Evolutionary conservation across 2,797 vertebrate genomes (phyloP).

Genomic region (Myotis daubentonii): DNA sequence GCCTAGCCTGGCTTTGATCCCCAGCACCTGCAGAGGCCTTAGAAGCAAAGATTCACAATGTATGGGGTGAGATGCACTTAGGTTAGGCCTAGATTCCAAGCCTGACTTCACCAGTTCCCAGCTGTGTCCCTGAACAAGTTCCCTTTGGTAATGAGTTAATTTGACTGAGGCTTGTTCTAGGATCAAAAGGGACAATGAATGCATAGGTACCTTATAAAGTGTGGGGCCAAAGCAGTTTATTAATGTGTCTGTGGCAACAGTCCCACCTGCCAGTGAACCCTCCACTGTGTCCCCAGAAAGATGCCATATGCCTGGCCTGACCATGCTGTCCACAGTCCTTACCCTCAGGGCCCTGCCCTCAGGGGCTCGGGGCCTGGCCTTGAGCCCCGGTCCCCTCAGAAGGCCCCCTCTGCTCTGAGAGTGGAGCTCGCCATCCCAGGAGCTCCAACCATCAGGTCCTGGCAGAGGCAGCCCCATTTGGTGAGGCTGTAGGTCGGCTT

Average conservation of each 20-base stretch:
- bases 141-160: neutral
- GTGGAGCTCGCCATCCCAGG: neutral
- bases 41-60: neutral
- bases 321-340: neutral
- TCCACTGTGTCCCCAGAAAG: neutral
- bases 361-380: neutral
- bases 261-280: neutral
- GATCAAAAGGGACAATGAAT: neutral
- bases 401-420: neutral
- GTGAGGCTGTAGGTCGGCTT: neutral
- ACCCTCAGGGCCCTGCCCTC: neutral
- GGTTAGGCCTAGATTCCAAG: neutral
- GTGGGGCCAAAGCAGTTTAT: neutral
- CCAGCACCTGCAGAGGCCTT: neutral
- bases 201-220: neutral
- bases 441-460: neutral
- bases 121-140: neutral
- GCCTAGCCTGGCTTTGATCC: neutral
- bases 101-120: neutral
- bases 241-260: neutral
- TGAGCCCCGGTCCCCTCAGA: neutral
- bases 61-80: neutral
- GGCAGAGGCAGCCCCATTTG: neutral
- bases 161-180: neutral
- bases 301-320: neutral